phyloP scores from a whole-genome alignment of 2,888 invertebrate genomes.

The Labia minor region DNA sequence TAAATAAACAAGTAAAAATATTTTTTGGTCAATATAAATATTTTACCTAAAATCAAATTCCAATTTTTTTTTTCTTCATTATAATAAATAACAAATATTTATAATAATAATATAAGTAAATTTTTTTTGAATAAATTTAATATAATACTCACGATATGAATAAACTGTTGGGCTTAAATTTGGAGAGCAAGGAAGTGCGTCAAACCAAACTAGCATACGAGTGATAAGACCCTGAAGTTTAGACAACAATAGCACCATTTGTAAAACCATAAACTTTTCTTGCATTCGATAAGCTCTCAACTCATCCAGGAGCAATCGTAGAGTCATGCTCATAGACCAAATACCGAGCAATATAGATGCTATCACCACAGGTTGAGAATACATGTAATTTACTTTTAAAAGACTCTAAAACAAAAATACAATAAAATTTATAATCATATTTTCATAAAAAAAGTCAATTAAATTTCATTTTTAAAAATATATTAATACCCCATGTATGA shows the following conservation, averaged over 20 bases:
- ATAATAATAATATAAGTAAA: no score
- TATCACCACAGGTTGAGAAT: constrained; percentile 52
- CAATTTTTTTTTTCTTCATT: no score
- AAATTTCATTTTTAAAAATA: no score
- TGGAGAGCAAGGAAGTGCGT: constrained; percentile 50
- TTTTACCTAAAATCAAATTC: no score
- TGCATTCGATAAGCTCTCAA: constrained; percentile 38
- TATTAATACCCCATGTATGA: not conserved
- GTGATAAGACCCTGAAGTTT: constrained; percentile 54
- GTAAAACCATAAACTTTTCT: constrained; percentile 47
- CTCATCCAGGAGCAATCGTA: constrained; percentile 42
- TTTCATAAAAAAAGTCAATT: not conserved
- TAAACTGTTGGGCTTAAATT: constrained; percentile 54
- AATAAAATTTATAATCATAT: constrained; percentile 18
- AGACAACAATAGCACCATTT: constrained; percentile 53
- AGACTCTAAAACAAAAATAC: constrained; percentile 38
- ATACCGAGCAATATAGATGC: constrained; percentile 55
- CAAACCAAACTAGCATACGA: constrained; percentile 42
- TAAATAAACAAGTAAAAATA: no score
- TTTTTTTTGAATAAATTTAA: no score
- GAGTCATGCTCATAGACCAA: constrained; percentile 57
- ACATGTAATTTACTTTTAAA: constrained; percentile 47
- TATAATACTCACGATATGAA: constrained; percentile 48
- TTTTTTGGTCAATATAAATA: no score
- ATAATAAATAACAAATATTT: no score